Conservation (phyloP, 2,797 vertebrate species). For the Dermochelys coriacea region DNA sequence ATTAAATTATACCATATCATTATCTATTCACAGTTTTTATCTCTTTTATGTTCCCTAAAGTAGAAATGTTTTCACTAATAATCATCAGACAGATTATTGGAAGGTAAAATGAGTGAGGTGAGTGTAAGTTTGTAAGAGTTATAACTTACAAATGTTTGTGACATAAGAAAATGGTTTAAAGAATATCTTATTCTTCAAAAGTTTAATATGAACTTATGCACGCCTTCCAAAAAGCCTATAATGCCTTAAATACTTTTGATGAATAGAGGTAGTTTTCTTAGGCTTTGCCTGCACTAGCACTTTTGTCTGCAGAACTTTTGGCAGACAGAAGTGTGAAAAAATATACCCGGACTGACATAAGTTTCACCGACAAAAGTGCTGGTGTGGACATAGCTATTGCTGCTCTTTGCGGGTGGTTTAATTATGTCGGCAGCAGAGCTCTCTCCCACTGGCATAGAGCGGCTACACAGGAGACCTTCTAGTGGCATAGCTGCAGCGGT, state of each 20-base stretch:
- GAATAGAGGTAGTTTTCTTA: background rate
- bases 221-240: background rate
- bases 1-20: background rate
- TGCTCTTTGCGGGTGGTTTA: no score
- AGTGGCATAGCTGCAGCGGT: no score
- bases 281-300: no score
- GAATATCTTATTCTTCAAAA: background rate
- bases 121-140: background rate
- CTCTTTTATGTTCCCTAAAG: constrained; percentile 26
- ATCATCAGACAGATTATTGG: background rate
- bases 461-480: no score
- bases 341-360: no score
- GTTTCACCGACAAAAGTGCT: no score
- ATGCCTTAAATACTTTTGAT: background rate
- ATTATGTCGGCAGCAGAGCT: no score
- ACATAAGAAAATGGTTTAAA: background rate
- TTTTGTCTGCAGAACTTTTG: no score
- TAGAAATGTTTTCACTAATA: background rate
- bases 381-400: no score
- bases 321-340: no score
- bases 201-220: background rate
- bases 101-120: background rate
- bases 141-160: background rate
- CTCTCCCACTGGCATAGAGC: no score
- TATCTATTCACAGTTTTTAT: background rate